Evolutionary conservation across 1,140 invertebrate genomes (phyloP).

Genomic region (Ceratina japonica): DNA sequence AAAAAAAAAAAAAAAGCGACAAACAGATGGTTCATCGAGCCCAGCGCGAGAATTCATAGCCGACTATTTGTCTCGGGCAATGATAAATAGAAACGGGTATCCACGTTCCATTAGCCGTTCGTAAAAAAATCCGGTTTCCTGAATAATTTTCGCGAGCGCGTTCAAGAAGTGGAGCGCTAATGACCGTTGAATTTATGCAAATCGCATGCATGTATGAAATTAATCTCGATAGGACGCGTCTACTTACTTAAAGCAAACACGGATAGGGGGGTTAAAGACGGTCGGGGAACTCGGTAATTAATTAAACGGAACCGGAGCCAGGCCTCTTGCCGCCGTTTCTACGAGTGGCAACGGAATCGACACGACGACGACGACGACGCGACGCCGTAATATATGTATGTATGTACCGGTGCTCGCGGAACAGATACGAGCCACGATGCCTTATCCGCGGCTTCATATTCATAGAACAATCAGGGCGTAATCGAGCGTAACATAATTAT

Average conservation of each 20-base stretch:
- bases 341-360: slow-evolving; percentile 25
- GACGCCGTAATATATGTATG: slow-evolving; percentile 22
- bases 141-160: not conserved
- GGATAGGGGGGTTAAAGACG: not conserved
- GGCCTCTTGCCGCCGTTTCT: not conserved
- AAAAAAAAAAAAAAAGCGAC: too few relatives aligned
- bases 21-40: too few relatives aligned
- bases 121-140: slow-evolving; percentile 1
- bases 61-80: not conserved
- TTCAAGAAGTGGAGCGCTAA: not conserved
- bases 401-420: not conserved
- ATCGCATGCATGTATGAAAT: slow-evolving; percentile 36
- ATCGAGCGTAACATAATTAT: slow-evolving; percentile 49
- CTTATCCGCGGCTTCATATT: slow-evolving; percentile 39
- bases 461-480: slow-evolving; percentile 46
- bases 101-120: not conserved
- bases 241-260: slow-evolving; percentile 10
- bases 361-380: not conserved
- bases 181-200: slow-evolving; percentile 26
- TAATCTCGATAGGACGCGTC: slow-evolving; percentile 29
- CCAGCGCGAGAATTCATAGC: not conserved
- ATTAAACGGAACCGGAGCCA: not conserved
- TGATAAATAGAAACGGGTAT: not conserved
- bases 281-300: slow-evolving; percentile 27
- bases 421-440: slow-evolving; percentile 27